Conservation (phyloP, 92 coral and sea anemone species). For the Phenganax marumi region DNA sequence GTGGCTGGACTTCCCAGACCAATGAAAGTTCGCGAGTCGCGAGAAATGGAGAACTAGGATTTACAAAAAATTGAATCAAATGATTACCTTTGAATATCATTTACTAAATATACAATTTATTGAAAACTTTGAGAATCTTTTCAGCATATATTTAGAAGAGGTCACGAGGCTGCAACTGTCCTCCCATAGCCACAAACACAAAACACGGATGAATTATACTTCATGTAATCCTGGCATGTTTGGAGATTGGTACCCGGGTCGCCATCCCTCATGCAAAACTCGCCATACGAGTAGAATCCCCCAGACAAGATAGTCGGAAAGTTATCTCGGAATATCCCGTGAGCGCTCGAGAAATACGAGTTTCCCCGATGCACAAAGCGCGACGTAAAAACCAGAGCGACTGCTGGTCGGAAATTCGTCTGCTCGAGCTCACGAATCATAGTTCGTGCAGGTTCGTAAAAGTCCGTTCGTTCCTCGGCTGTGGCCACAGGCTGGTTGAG, state of each 20-base stretch:
- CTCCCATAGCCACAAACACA: conserved; percentile 72
- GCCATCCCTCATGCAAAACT: conserved; percentile 73
- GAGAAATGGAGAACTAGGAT: not conserved
- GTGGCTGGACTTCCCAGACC: not conserved
- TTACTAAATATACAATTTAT: not conserved
- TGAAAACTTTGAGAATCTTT: not conserved
- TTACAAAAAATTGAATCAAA: not conserved
- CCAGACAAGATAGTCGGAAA: conserved; percentile 64
- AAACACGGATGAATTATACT: conserved; percentile 81
- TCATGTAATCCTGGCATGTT: conserved; percentile 73
- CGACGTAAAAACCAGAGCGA: conserved; percentile 79
- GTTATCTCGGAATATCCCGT: conserved; percentile 74
- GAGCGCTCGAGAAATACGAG: conserved; percentile 84
- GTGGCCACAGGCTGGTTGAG: conserved; percentile 59
- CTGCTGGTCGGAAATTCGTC: conserved; percentile 66
- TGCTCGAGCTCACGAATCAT: conserved; percentile 61
- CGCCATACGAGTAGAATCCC: conserved; percentile 92
- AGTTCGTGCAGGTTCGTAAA: conserved; percentile 74
- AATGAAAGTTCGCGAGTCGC: no score
- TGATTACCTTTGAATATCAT: not conserved
- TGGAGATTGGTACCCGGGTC: conserved; percentile 70
- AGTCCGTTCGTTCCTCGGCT: conserved; percentile 49
- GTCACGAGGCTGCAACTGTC: not conserved
- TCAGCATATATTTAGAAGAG: not conserved
- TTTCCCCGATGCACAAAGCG: conserved; percentile 92